Conservation (phyloP, 2,113 vertebrate genomes). For the Mungos mungo region DNA sequence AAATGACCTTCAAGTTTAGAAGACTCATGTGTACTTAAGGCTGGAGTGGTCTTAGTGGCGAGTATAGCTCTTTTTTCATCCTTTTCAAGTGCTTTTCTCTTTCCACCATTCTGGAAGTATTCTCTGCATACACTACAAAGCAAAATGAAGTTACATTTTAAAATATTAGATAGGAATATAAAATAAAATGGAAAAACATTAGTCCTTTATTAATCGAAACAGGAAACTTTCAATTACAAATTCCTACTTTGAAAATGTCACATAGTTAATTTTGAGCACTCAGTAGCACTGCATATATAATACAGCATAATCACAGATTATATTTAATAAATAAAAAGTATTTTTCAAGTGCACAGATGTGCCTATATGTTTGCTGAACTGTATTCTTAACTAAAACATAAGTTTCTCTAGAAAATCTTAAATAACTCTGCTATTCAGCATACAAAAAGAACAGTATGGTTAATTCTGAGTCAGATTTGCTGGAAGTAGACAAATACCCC, state of each 20-base stretch:
- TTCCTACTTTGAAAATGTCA: constrained; percentile 31
- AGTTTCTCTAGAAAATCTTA: constrained; percentile 13
- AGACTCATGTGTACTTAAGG: constrained; percentile 80
- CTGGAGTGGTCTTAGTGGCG: constrained; percentile 83
- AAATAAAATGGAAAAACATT: constrained; percentile 2
- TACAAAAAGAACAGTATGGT: not conserved
- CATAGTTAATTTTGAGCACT: not conserved
- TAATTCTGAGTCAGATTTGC: not conserved
- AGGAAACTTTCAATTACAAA: not conserved
- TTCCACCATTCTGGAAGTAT: constrained; percentile 97
- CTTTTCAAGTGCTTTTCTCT: constrained; percentile 96
- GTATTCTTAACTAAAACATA: constrained; percentile 34
- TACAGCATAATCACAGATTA: not conserved
- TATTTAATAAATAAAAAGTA: not conserved
- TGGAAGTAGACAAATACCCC: not conserved
- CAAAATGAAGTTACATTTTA: constrained; percentile 59
- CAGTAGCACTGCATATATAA: not conserved
- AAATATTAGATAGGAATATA: constrained; percentile 16
- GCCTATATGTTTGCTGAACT: not conserved
- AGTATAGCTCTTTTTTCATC: constrained; percentile 93
- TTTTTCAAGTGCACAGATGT: not conserved
- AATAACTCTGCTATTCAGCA: not conserved
- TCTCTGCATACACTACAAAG: constrained; percentile 94
- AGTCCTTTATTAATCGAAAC: not conserved
- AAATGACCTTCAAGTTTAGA: constrained; percentile 84